These are phyloP conservation scores for Ibidorhyncha struthersii DNA, from an alignment of 2,113 vertebrate genomes.

Conservation along the genomic window DNA sequence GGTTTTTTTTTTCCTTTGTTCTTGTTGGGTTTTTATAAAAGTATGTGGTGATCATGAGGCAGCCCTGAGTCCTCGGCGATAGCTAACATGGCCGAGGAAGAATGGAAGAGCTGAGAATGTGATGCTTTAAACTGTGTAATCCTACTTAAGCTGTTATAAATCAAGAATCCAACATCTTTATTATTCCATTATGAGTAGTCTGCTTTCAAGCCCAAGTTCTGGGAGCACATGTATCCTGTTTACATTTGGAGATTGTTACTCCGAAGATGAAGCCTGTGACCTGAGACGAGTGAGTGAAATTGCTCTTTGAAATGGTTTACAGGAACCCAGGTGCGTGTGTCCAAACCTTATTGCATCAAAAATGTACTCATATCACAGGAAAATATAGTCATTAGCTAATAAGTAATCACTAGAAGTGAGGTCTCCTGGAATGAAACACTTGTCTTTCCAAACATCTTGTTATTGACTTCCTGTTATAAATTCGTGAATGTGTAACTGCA, in stretches of 20 bases:
- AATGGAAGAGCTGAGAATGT: neutral
- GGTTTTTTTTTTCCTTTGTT: neutral
- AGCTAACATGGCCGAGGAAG: neutral
- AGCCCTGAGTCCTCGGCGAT: neutral
- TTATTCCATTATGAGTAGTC: neutral
- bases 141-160: neutral
- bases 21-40: neutral
- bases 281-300: neutral
- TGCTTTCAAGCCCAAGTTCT: neutral
- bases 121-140: neutral
- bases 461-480: neutral
- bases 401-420: neutral
- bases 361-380: neutral
- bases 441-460: neutral
- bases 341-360: neutral
- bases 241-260: neutral
- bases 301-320: neutral
- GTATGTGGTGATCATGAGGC: neutral
- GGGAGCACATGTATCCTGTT: neutral
- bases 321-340: neutral
- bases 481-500: neutral
- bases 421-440: neutral
- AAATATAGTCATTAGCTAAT: neutral
- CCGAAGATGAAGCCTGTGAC: accelerated
- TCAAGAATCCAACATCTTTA: neutral